Evolutionary conservation across 2,888 invertebrate species (phyloP).

Genomic region (Conistra vaccinii): DNA sequence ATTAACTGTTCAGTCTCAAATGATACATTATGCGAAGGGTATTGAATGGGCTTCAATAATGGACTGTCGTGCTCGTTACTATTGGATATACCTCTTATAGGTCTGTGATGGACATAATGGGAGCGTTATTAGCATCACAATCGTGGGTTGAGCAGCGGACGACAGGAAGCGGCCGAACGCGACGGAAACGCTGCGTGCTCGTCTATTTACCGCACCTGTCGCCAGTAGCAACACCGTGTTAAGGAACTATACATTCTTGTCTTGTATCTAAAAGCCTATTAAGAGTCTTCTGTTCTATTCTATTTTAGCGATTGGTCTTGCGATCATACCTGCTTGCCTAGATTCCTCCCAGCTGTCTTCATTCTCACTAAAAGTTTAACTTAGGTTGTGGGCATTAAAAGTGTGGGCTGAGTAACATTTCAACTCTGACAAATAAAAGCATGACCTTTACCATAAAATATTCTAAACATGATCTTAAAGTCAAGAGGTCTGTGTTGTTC

Average conservation of each 20-base stretch:
- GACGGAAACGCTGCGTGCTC: conserved; percentile 67
- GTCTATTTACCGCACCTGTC: conserved; percentile 64
- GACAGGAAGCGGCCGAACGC: conserved; percentile 64
- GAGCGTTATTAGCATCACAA: conserved; percentile 81
- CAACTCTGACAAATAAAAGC: conserved; percentile 46
- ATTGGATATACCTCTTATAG: conserved; percentile 60
- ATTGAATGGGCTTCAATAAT: conserved; percentile 64
- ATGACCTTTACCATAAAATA: conserved; percentile 51
- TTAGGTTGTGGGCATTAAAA: conserved; percentile 16
- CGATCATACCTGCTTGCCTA: neutral
- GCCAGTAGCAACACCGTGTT: conserved; percentile 38
- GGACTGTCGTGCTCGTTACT: conserved; percentile 57
- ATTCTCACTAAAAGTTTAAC: conserved; percentile 36
- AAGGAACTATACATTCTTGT: conserved; percentile 16
- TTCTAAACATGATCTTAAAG: conserved; percentile 37
- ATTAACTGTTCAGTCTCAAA: conserved; percentile 44
- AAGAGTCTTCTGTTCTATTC: conserved; percentile 10
- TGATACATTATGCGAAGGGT: conserved; percentile 44
- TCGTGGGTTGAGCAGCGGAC: conserved; percentile 59
- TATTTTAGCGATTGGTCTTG: conserved; percentile 9
- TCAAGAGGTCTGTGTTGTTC: conserved; percentile 40
- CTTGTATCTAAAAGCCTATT: conserved; percentile 21
- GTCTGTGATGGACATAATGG: conserved; percentile 76
- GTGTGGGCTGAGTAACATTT: conserved; percentile 49
- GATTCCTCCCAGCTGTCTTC: conserved; percentile 28